Evolutionary conservation across 2,113 vertebrate species (phyloP), one percentile per base, ranked within the genome.

Genomic region (Notothenia coriiceps): DNA sequence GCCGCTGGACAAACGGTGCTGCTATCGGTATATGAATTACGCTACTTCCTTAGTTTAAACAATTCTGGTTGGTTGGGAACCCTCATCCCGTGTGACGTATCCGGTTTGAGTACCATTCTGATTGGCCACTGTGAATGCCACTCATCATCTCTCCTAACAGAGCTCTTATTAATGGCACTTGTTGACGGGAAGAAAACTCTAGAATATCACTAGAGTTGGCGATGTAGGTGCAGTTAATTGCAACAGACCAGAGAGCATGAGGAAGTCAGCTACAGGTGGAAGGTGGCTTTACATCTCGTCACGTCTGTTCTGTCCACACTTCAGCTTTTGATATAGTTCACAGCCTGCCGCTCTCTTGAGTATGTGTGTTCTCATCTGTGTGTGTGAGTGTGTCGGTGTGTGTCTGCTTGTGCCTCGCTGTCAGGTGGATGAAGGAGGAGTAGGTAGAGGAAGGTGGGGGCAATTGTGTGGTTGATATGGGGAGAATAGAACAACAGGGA

Each of bases 401-500:
- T 51, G 72, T 13, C 66, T 87, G 70, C 67, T 85, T 90, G 83
- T 40, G 35, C 35, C 35, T 85, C 66, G 0, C 90, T 84, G 84
- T 82, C 83, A 83, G 89, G 84, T 88, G 84, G 77, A 69, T 78
- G 64, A 50, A 64, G 80, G 63, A 71, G 54, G 72, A 49, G 63
- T 59, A 62, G 12, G 54, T 40, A 40, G 43, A 62, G 70, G 71
- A 20, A 54, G 59, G n/a, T n/a, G 79, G 80, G 67, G 67, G 74
- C 82, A 73, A 73, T 72, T 77, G 79, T 90, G 85, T 56, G 51
- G 81, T 55, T 65, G 70, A 88, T 86, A 52, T 86, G 44, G 69
- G 79, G 82, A 90, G 84, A 82, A 88, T 66, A 77, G 82, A 92
- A 88, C 90, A 86, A 90, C 80, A 15, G 89, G 86, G 80, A 73